Percentiles rank a stretch among this genome's conserved stretches.
Conservation (phyloP, 2,888 invertebrate species). For the Oxyteleia sp. region DNA sequence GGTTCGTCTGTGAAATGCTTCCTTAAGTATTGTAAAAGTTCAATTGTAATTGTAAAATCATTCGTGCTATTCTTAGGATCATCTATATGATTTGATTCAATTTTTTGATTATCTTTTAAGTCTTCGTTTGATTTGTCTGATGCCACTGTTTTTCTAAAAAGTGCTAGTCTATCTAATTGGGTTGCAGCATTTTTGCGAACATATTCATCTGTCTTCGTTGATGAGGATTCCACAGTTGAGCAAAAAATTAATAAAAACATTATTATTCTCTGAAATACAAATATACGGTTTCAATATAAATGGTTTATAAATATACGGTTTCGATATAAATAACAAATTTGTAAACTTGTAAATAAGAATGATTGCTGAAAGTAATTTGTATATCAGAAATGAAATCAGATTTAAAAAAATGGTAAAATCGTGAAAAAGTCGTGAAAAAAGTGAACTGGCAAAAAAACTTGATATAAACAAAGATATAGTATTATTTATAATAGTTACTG, state of each 20-base stretch:
- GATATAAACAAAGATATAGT: too few species aligned
- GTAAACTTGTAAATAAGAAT: too few species aligned
- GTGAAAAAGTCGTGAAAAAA: too few species aligned
- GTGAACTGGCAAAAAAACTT: too few species aligned
- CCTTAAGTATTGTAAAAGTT: constrained; percentile 66
- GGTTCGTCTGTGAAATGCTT: constrained; percentile 51
- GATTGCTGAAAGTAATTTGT: too few species aligned
- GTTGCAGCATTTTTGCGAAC: constrained; percentile 78
- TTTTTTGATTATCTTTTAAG: constrained; percentile 22
- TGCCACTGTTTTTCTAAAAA: constrained; percentile 77
- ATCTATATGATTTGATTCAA: constrained; percentile 50
- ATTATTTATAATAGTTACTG: too few species aligned
- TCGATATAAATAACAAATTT: too few species aligned
- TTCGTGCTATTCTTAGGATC: constrained; percentile 58
- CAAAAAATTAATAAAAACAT: constrained; percentile 77
- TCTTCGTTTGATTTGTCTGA: constrained; percentile 61
- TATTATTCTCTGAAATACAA: constrained; percentile 77
- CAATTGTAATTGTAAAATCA: constrained; percentile 68
- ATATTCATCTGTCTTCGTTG: constrained; percentile 72
- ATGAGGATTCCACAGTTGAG: constrained; percentile 71
- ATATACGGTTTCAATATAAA: too few species aligned
- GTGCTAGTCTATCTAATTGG: constrained; percentile 82
- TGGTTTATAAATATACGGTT: too few species aligned
- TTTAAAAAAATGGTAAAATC: too few species aligned
- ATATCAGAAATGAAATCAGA: too few species aligned